Evolutionary conservation across 2,797 vertebrate species (phyloP).

Genomic region (Halcyon leucocephala): DNA sequence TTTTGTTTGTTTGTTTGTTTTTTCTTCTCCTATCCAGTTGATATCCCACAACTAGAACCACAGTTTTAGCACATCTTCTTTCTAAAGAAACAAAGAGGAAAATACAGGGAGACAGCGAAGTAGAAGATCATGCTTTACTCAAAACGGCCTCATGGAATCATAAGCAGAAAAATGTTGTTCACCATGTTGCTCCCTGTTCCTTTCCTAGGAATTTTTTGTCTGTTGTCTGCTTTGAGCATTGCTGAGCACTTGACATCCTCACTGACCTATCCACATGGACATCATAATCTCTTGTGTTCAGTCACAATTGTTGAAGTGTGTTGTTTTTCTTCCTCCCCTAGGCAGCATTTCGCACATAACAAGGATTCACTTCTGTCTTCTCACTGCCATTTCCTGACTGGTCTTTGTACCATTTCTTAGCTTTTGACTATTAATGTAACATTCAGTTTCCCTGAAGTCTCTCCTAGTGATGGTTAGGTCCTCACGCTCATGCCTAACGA

Average conservation of each 20-base stretch:
- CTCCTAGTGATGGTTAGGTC: not conserved
- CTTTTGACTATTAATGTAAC: not conserved
- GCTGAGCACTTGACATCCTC: not conserved
- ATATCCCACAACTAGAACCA: not conserved
- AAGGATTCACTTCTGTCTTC: not conserved
- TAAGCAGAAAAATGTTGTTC: not conserved
- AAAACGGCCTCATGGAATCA: not conserved
- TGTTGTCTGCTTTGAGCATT: not conserved
- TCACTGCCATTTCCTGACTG: not conserved
- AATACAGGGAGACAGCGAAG: not conserved
- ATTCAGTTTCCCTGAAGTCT: not conserved
- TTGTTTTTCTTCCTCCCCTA: not conserved
- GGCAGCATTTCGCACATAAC: not conserved
- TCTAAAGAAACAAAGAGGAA: not conserved
- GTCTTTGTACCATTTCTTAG: not conserved
- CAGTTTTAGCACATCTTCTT: not conserved
- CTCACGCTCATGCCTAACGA: not conserved
- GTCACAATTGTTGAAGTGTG: fast-evolving
- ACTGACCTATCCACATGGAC: not conserved
- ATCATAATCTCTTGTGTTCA: not conserved
- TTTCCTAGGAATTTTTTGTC: not conserved
- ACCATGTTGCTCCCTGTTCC: fast-evolving
- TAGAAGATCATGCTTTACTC: not conserved
- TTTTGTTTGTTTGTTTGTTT: too few relatives aligned
- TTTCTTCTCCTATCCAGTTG: not conserved